Conservation (phyloP, 2,113 vertebrate genomes). For the Phrynocephalus versicolor region DNA sequence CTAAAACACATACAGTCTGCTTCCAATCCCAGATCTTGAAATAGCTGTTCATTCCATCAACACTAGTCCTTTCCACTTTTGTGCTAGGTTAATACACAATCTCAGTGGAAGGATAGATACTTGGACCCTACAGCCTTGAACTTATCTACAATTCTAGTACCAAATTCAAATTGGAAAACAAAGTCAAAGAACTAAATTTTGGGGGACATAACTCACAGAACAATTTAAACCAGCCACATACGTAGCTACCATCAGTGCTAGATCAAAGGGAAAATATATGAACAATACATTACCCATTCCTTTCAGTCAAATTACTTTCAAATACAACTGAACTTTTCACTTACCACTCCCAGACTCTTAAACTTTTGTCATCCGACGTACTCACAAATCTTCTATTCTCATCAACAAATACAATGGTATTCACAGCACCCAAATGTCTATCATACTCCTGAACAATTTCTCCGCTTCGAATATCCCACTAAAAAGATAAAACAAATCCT, state of each 20-base stretch:
- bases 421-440: constrained; percentile 95
- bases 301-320: not conserved
- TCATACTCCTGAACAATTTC: constrained; percentile 99
- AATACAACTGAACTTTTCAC: constrained; percentile 53
- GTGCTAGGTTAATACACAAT: too few species aligned
- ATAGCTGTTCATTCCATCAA: too few species aligned
- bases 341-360: constrained; percentile 98
- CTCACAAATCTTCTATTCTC: constrained; percentile 98
- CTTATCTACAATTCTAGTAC: not conserved
- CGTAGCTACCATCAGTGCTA: not conserved
- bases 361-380: constrained; percentile 97
- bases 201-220: not conserved
- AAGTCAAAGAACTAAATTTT: not conserved
- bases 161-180: not conserved
- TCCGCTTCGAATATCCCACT: constrained; percentile 95
- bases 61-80: not conserved
- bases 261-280: not conserved
- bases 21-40: not conserved
- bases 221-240: not conserved
- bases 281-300: not conserved
- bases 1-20: not conserved
- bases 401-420: constrained; percentile 99
- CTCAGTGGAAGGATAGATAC: not conserved
- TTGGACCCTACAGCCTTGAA: not conserved
- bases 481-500: constrained; percentile 35